A percentile compares a stretch with the other conserved stretches of the same genome.
phyloP scores from a whole-genome alignment of 2,113 vertebrate genomes.

The Microtus oregoni region DNA sequence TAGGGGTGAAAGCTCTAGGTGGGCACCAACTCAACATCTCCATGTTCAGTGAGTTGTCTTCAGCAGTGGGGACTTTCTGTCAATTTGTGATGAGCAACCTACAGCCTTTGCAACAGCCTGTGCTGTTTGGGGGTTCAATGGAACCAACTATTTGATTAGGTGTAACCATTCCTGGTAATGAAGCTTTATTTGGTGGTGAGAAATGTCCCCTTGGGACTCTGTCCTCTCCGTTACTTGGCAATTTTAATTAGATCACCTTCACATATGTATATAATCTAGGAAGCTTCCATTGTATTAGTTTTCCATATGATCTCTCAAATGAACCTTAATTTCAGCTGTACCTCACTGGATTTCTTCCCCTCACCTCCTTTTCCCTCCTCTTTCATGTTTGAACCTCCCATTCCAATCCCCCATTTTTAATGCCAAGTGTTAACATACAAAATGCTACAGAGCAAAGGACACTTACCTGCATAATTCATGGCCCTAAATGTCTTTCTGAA shows the following conservation, averaged over 20 bases:
- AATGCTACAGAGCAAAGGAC: background rate
- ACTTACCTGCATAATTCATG: conserved; percentile 41
- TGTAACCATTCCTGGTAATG: background rate
- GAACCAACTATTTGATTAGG: background rate
- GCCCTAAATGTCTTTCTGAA: conserved; percentile 30
- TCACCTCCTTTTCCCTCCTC: background rate
- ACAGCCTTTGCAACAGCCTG: background rate
- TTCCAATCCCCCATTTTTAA: background rate
- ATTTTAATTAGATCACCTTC: background rate
- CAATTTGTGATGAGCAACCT: background rate
- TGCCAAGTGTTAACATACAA: background rate
- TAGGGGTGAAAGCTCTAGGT: background rate
- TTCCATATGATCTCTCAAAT: background rate
- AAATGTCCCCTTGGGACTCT: too few species aligned
- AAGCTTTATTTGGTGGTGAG: background rate
- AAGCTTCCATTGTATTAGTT: background rate
- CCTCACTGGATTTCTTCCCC: background rate
- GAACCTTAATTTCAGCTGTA: background rate
- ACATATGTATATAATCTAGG: background rate
- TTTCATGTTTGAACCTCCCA: background rate
- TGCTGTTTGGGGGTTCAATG: background rate
- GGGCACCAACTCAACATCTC: background rate
- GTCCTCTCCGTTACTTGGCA: background rate
- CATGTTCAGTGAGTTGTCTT: background rate
- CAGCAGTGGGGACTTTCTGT: background rate